phyloP scores from a whole-genome alignment of 2,797 vertebrate species.

The Heterohyrax brucei region DNA sequence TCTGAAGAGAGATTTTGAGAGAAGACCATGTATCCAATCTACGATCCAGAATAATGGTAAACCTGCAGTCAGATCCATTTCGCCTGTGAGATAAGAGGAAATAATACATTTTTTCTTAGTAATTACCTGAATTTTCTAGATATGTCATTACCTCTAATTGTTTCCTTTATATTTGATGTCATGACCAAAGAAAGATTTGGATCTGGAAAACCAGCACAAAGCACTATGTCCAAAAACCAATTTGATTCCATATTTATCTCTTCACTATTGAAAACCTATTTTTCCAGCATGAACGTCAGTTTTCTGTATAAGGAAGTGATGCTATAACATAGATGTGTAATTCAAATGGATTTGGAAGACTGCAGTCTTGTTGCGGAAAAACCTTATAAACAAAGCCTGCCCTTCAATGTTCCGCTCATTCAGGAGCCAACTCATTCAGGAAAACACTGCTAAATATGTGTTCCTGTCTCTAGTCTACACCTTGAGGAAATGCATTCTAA shows the following conservation, averaged over 20 bases:
- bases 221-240: conserved; percentile 36
- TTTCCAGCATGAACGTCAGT: conserved; percentile 3
- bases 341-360: not conserved
- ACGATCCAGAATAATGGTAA: conserved; percentile 98
- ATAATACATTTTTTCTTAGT: conserved; percentile 49
- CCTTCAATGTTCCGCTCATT: not conserved
- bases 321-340: not conserved
- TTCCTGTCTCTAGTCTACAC: conserved; percentile 30
- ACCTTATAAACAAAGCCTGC: not conserved
- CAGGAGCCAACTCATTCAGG: conserved; percentile 32
- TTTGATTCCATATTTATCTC: conserved; percentile 49
- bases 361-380: not conserved
- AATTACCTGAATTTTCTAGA: conserved; percentile 2
- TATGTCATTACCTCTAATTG: conserved; percentile 35
- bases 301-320: conserved; percentile 59
- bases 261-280: conserved; percentile 56
- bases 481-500: conserved; percentile 47
- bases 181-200: conserved; percentile 33
- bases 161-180: conserved; percentile 62
- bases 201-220: conserved; percentile 54
- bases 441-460: conserved; percentile 59
- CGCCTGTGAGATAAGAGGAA: conserved; percentile 90
- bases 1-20: conserved; percentile 96
- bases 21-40: conserved; percentile 98
- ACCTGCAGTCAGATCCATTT: conserved; percentile 95